Conservation (phyloP, 1,140 invertebrate species). For the Dicyema japonicum region DNA sequence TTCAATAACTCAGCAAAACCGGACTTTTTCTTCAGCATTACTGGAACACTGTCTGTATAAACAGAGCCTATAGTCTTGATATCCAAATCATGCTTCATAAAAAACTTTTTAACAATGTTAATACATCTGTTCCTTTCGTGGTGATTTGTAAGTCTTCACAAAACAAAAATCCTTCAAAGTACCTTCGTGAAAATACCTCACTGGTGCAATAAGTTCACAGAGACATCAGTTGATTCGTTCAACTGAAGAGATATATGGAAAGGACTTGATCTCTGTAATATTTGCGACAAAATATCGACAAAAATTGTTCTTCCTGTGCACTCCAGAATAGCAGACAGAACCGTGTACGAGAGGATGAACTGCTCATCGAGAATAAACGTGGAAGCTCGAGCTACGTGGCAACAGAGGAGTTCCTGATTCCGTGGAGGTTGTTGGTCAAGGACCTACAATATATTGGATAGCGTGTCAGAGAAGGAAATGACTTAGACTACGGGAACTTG, state of each 20-base stretch:
- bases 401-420: no score
- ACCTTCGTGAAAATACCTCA: slow-evolving; percentile 6
- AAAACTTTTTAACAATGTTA: slow-evolving; percentile 5
- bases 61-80: slow-evolving; percentile 6
- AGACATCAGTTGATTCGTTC: slow-evolving; percentile 8
- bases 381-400: no score
- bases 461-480: no score
- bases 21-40: slow-evolving; percentile 6
- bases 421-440: no score
- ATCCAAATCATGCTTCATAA: slow-evolving; percentile 5
- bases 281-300: slow-evolving; percentile 1
- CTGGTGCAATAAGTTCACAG: slow-evolving; percentile 6
- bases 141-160: slow-evolving; percentile 6
- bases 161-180: slow-evolving; percentile 7
- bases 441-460: no score
- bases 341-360: no score
- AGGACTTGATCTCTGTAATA: slow-evolving; percentile 1
- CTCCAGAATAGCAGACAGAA: no score
- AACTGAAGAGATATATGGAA: slow-evolving; percentile 3
- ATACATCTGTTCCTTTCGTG: slow-evolving; percentile 4
- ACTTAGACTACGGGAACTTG: no score
- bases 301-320: no score
- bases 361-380: no score
- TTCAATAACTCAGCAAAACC: slow-evolving; percentile 7
- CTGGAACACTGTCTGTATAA: slow-evolving; percentile 9